These are phyloP conservation scores for Clamator glandarius DNA, from an alignment of 2,797 vertebrate species.

Conservation along the genomic window DNA sequence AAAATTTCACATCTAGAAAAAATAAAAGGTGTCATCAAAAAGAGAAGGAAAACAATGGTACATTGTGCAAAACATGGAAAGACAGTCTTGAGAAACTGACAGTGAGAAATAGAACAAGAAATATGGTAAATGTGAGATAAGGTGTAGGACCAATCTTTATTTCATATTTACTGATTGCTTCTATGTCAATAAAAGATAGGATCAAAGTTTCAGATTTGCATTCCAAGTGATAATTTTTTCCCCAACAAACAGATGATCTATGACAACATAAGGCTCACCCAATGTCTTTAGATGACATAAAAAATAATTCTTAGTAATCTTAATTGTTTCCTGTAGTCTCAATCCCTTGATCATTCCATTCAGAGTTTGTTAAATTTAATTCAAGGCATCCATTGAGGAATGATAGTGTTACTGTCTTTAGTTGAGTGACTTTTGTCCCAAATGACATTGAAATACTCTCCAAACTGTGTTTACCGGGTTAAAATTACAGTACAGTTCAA, in stretches of 20 bases:
- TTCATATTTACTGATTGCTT: background rate
- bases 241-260: background rate
- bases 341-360: background rate
- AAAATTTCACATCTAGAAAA: constrained; percentile 3
- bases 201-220: background rate
- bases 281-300: background rate
- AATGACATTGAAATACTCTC: background rate
- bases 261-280: background rate
- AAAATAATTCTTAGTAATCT: background rate
- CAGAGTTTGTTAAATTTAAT: background rate
- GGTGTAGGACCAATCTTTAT: background rate
- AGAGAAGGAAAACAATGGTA: background rate
- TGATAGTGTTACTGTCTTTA: background rate
- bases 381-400: background rate
- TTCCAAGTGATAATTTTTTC: background rate
- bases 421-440: background rate
- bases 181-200: background rate
- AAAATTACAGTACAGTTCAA: background rate
- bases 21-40: background rate
- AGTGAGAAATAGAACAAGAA: background rate
- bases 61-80: background rate
- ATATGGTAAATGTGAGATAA: background rate
- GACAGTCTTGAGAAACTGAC: background rate
- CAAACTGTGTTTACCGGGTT: background rate
- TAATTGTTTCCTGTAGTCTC: background rate